phyloP scores from a whole-genome alignment of 2,113 vertebrate genomes.

The Rhabdomys dilectus region DNA sequence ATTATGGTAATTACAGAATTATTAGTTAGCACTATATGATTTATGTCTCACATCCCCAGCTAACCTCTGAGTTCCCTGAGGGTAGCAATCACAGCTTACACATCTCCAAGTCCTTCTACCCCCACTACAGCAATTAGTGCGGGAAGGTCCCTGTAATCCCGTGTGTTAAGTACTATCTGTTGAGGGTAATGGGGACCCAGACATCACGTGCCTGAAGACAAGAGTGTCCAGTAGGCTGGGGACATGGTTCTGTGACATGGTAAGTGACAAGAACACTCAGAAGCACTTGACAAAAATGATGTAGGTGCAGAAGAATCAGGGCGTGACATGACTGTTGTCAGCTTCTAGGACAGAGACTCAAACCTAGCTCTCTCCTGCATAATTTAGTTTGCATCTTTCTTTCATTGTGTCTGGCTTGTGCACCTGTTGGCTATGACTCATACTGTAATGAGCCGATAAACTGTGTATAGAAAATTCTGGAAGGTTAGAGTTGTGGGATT shows the following conservation, averaged over 20 bases:
- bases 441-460: neutral
- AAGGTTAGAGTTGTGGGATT: neutral
- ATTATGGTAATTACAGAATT: slow-evolving; percentile 64
- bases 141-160: neutral
- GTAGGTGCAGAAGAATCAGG: neutral
- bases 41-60: slow-evolving; percentile 25
- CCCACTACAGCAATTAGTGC: neutral
- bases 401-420: neutral
- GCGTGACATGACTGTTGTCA: neutral
- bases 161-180: neutral
- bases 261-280: neutral
- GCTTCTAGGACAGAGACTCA: neutral
- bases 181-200: neutral
- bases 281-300: neutral
- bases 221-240: neutral
- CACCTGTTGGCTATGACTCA: neutral
- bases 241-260: fast-evolving
- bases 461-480: neutral
- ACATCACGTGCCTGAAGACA: fast-evolving
- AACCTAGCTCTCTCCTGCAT: neutral
- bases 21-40: slow-evolving; percentile 40
- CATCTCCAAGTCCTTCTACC: neutral
- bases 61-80: slow-evolving; percentile 54
- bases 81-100: neutral
- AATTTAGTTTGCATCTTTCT: fast-evolving